A percentile compares a stretch with the other conserved stretches of the same genome.
These are phyloP conservation scores for Tetramorium bicarinatum DNA, from an alignment of 2,888 invertebrate genomes.

Conservation along the genomic window DNA sequence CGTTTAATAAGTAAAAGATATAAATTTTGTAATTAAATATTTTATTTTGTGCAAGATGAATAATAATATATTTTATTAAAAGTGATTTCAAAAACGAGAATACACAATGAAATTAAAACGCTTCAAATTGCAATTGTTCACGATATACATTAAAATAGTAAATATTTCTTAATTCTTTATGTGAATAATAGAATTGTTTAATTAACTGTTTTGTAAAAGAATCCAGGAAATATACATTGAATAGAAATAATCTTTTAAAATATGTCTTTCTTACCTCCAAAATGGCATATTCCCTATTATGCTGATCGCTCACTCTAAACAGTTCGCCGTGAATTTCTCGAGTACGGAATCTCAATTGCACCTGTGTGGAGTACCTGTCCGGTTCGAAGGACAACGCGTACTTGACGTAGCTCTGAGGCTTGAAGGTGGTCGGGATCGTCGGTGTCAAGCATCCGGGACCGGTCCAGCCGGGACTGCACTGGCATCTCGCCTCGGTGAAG, in stretches of 20 bases:
- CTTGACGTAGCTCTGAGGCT: slow-evolving; percentile 98
- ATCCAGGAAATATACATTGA: background rate
- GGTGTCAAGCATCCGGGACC: slow-evolving; percentile 95
- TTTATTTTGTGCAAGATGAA: background rate
- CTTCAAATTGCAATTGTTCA: background rate
- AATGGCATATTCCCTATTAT: slow-evolving; percentile 97
- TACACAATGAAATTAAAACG: background rate
- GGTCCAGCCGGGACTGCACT: slow-evolving; percentile 98
- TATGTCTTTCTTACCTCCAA: slow-evolving; percentile 88
- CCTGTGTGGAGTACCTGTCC: slow-evolving; percentile 96
- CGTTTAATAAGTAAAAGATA: background rate
- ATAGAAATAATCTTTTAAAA: background rate
- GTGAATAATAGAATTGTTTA: background rate
- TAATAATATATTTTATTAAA: too few relatives aligned
- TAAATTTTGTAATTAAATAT: background rate
- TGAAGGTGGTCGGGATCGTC: slow-evolving; percentile 96
- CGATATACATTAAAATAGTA: background rate
- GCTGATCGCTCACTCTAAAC: slow-evolving; percentile 97
- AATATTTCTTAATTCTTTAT: background rate
- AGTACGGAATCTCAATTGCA: slow-evolving; percentile 97
- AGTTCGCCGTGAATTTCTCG: slow-evolving; percentile 97
- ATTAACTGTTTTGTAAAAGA: background rate
- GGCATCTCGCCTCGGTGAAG: slow-evolving; percentile 95
- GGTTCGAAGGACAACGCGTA: slow-evolving; percentile 98
- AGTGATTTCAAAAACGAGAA: background rate